Evolutionary conservation across 2,888 invertebrate genomes (phyloP), one percentile per base, ranked within the genome.

Genomic region (Bellardia pandia): DNA sequence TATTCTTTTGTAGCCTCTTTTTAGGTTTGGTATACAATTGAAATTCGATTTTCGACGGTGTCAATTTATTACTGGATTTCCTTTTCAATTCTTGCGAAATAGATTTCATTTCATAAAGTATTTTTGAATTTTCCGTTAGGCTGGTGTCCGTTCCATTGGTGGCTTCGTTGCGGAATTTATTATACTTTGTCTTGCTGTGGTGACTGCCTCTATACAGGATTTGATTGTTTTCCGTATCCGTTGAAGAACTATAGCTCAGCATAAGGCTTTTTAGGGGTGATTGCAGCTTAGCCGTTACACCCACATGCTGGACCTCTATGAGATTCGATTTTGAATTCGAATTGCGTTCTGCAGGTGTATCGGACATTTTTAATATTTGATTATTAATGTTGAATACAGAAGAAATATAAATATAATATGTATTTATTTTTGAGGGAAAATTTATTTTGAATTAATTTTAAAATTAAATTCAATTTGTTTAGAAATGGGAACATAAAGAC

Each of bases 11-110:
- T 60, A 82, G 56, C 72, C 89, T 60, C 86, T 89, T 84, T 68
- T 71, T 48, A 42, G 81, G 84, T 58, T 79, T 83, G 13, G 87
- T 88, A 48, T 93, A 92, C 2, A 93, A 90, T 69, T 91, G 90
- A 80, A 93, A 93, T 77, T 93, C 93, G 13, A 93, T 93, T 81
- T 92, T 92, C 2, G 91, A 90, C 0, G 93, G 93, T 1, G 91
- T 91, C 72, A 71, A 87, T 56, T 76, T 81, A 11, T 56, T 80
- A 45, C 13, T 48, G n/a, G 58, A 71, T 71, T 69, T 84, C 51
- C n/a, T 62, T 64, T 23, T 66, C 3, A 88, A 69, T 5, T 89
- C 84, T 5, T 88, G 85, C 4, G 90, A 16, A 90, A 75, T 88
- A 0, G 92, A 88, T 14, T 90, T 92, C 90, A 93, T 92, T 86